A percentile compares a stretch with the other conserved stretches of the same genome.
These are phyloP conservation scores for Pararge aegeria DNA, from an alignment of 1,140 invertebrate genomes.

Conservation along the genomic window DNA sequence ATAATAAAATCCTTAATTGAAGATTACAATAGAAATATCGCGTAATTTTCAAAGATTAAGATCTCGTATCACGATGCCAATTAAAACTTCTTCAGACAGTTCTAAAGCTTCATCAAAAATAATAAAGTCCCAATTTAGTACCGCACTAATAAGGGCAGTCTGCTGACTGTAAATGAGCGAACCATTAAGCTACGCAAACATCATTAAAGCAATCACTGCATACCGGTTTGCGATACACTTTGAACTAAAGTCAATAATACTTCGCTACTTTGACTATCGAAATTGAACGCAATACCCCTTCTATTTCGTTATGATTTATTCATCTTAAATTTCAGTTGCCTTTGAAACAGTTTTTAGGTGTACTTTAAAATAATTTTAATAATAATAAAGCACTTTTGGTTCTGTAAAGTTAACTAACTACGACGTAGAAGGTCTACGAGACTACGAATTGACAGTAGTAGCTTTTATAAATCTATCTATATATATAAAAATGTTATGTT, in stretches of 20 bases:
- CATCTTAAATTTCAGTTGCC: too few relatives aligned
- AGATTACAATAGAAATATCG: too few relatives aligned
- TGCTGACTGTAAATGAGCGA: conserved; percentile 12
- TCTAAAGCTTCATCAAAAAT: neutral
- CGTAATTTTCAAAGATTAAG: neutral
- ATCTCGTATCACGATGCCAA: neutral
- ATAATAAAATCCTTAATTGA: too few relatives aligned
- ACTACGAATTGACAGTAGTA: too few relatives aligned
- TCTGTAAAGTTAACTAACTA: too few relatives aligned
- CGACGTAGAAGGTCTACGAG: too few relatives aligned
- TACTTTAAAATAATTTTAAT: too few relatives aligned
- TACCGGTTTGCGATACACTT: conserved; percentile 1
- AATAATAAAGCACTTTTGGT: too few relatives aligned
- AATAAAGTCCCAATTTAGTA: conserved; percentile 1
- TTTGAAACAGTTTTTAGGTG: too few relatives aligned
- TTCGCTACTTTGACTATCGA: neutral
- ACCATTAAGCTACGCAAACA: conserved; percentile 11
- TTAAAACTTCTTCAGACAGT: neutral
- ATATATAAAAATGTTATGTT: too few relatives aligned
- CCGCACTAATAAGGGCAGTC: conserved; percentile 3
- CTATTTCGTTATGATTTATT: too few relatives aligned
- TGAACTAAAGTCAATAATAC: conserved; percentile 2
- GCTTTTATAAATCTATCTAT: too few relatives aligned
- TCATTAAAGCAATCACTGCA: conserved; percentile 8
- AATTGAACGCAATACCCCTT: neutral